Conservation (phyloP, 2,888 invertebrate species). For the Thecocarcelia acutangulata region DNA sequence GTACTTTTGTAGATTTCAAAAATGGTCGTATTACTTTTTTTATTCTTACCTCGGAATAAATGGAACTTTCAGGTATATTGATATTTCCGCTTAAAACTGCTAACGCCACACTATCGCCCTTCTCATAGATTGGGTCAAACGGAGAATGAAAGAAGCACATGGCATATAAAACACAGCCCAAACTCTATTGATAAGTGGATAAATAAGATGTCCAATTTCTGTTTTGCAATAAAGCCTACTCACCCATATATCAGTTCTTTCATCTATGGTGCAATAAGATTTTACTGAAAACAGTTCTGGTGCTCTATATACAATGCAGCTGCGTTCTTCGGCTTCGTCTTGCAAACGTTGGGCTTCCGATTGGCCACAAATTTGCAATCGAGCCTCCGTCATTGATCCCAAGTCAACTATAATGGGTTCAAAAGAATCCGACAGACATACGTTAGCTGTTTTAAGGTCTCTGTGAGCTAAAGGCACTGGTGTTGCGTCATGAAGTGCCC, state of each 20-base stretch:
- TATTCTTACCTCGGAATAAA: slow-evolving; percentile 82
- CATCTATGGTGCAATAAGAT: slow-evolving; percentile 89
- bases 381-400: slow-evolving; percentile 86
- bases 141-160: slow-evolving; percentile 93
- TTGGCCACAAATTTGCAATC: slow-evolving; percentile 85
- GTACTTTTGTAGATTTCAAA: no score
- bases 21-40: not conserved
- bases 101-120: slow-evolving; percentile 93
- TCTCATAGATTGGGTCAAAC: slow-evolving; percentile 90
- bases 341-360: slow-evolving; percentile 87
- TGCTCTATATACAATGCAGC: slow-evolving; percentile 93
- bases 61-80: slow-evolving; percentile 86
- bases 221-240: not conserved
- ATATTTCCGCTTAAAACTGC: slow-evolving; percentile 90
- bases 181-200: slow-evolving; percentile 83
- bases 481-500: slow-evolving; percentile 87
- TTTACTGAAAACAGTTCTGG: slow-evolving; percentile 94
- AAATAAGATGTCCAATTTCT: not conserved
- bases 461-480: slow-evolving; percentile 90
- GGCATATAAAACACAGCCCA: slow-evolving; percentile 93
- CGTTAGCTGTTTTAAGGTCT: slow-evolving; percentile 93
- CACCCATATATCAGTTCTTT: slow-evolving; percentile 92
- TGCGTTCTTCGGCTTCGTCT: slow-evolving; percentile 91
- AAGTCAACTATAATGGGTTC: slow-evolving; percentile 92
- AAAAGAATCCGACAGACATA: slow-evolving; percentile 87